A percentile compares a stretch with the other conserved stretches of the same genome.
Evolutionary conservation across 2,888 invertebrate species (phyloP).

Genomic region (Pyrocoelia pectoralis): DNA sequence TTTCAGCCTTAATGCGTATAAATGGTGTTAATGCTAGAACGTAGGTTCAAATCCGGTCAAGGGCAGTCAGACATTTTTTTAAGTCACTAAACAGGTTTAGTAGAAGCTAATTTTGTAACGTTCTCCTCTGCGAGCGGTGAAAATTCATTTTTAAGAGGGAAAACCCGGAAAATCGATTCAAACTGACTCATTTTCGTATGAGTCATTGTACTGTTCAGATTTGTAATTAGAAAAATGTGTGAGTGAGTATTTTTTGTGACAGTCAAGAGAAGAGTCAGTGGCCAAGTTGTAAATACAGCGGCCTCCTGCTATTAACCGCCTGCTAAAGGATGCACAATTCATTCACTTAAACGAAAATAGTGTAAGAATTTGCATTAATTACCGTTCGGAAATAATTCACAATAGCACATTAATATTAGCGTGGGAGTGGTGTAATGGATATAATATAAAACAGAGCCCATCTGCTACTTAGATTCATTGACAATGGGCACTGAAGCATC

Average conservation of each 20-base stretch:
- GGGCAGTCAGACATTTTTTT: neutral
- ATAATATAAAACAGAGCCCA: too few species aligned
- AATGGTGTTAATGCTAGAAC: neutral
- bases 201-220: neutral
- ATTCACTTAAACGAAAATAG: too few species aligned
- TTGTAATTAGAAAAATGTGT: too few species aligned
- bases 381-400: too few species aligned
- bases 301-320: too few species aligned
- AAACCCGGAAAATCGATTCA: neutral
- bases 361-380: too few species aligned
- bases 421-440: too few species aligned
- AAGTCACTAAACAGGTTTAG: neutral
- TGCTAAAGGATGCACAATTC: too few species aligned
- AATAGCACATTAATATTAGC: too few species aligned
- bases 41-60: neutral
- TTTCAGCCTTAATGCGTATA: neutral
- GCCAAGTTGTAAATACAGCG: constrained; percentile 30
- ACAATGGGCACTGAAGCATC: too few species aligned
- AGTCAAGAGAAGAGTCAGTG: constrained; percentile 30
- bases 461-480: too few species aligned
- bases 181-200: neutral
- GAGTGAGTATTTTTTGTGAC: too few species aligned
- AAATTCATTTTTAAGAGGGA: neutral
- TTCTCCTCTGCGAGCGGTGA: neutral
- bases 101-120: neutral